Evolutionary conservation across 2,797 vertebrate genomes (phyloP).

Genomic region (Bradypus variegatus): DNA sequence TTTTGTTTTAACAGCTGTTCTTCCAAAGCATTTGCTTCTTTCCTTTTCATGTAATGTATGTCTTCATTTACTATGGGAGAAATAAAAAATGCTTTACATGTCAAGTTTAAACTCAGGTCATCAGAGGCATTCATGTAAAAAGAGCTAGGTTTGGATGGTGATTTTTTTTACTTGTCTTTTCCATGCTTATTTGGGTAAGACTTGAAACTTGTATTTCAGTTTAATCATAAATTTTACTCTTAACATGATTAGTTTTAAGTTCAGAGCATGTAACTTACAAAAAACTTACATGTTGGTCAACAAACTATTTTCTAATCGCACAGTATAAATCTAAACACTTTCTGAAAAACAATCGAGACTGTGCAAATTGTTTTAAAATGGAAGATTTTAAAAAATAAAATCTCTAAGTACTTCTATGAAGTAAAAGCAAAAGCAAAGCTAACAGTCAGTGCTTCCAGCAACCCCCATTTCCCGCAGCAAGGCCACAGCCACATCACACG

Average conservation of each 20-base stretch:
- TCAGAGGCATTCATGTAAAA: slow-evolving; percentile 3
- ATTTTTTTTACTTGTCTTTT: background rate
- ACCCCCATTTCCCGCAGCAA: background rate
- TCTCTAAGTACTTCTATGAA: background rate
- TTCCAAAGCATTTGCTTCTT: slow-evolving; percentile 74
- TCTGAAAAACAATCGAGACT: background rate
- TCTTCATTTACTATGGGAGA: slow-evolving; percentile 73
- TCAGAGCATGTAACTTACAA: background rate
- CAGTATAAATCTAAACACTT: background rate
- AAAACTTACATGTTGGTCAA: background rate
- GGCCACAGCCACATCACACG: background rate
- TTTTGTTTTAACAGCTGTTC: slow-evolving; percentile 70
- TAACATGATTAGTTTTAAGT: slow-evolving; percentile 1
- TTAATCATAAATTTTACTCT: slow-evolving; percentile 30
- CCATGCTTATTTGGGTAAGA: background rate
- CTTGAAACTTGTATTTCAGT: background rate
- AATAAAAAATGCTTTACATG: background rate
- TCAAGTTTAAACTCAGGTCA: slow-evolving; percentile 28
- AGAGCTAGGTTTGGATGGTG: background rate
- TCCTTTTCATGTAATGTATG: slow-evolving; percentile 67
- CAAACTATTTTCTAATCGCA: slow-evolving; percentile 8
- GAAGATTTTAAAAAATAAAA: background rate
- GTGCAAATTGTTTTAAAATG: background rate
- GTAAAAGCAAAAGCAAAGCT: background rate
- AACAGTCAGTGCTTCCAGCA: background rate